Base-by-base conservation (phyloP, 2,113 vertebrate genomes). In the Oreochromis niloticus region DNA sequence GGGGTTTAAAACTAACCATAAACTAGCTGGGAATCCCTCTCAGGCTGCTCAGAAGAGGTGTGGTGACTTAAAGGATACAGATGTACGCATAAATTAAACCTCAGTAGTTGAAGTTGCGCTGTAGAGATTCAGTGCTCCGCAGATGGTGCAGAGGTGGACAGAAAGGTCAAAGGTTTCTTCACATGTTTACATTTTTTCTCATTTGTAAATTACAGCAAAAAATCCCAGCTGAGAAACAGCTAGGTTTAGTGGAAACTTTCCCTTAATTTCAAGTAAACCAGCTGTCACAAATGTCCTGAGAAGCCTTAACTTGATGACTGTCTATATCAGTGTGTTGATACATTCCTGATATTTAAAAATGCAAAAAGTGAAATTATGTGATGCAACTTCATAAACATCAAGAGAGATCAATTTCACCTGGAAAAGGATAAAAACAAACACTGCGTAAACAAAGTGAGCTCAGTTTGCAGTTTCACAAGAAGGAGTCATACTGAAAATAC, bases 1-100 rank as follows among this genome's bases (percentile, higher is more conserved):
- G 32, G 81, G 16, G 52, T 4, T 73, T 16, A 46, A 68, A 82
- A 87, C 43, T 48, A 88, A 68, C 82, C 3, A 36, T 89, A 82
- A 87, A 83, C 63, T 27, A 48, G 81, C 89, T 88, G 94, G 95
- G 94, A 94, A 95, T 92, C 93, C 89, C 93, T 94, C 75, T 82
- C 54, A 59, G 36, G 4, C 43, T 93, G 79, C 91, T 89, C 83
- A 59, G 86, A 90, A 92, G 83, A 88, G 88, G 86, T 90, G 82
- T 85, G 86, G 46, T 71, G 68, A 89, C 27, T 78, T 73, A 32
- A 52, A 43, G 59, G 87, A 87, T 75, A 59, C 78, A 92, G 90
- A 81, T 55, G 68, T 84, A 8, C 6, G 27, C 79, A 39, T 34
- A 55, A 57, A 63, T 30, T 71, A 85, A 86, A 48, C 73, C 80